These are phyloP conservation scores for Poeciliopsis occidentalis DNA, from an alignment of 2,113 vertebrate species.

Conservation along the genomic window DNA sequence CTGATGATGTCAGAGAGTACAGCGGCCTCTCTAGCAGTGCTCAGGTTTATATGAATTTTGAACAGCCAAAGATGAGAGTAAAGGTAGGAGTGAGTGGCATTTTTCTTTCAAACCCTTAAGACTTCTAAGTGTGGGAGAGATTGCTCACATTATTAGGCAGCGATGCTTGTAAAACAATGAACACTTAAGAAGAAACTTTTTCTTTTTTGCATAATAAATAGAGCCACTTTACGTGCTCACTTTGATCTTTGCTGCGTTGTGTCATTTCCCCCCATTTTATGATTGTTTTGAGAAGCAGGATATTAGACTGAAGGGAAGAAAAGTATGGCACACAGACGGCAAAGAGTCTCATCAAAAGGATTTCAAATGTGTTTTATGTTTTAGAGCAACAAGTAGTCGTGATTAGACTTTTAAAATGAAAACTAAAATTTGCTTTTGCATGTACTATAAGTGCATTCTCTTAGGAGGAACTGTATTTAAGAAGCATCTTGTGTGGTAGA, in stretches of 20 bases:
- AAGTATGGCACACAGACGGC: not conserved
- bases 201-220: slow-evolving; percentile 35
- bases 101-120: slow-evolving; percentile 30
- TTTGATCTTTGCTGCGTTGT: slow-evolving; percentile 39
- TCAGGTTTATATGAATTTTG: slow-evolving; percentile 46
- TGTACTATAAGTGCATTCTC: not conserved
- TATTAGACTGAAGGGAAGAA: not conserved
- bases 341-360: not conserved
- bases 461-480: not conserved
- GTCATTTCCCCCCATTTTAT: slow-evolving; percentile 30
- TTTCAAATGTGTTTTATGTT: not conserved
- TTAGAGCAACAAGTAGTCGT: not conserved
- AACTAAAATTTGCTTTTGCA: not conserved
- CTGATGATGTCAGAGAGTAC: slow-evolving; percentile 58
- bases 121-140: slow-evolving; percentile 49
- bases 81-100: slow-evolving; percentile 44
- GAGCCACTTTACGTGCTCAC: slow-evolving; percentile 30
- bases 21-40: slow-evolving; percentile 35
- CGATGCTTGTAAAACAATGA: slow-evolving; percentile 39
- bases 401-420: not conserved
- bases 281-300: slow-evolving; percentile 32
- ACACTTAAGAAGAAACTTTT: slow-evolving; percentile 39
- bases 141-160: slow-evolving; percentile 32
- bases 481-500: not conserved
- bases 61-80: slow-evolving; percentile 31